Percentiles rank a stretch among this genome's conserved stretches.
These are phyloP conservation scores for Cetoscarus ocellatus DNA, from an alignment of 2,797 vertebrate species.

Conservation along the genomic window DNA sequence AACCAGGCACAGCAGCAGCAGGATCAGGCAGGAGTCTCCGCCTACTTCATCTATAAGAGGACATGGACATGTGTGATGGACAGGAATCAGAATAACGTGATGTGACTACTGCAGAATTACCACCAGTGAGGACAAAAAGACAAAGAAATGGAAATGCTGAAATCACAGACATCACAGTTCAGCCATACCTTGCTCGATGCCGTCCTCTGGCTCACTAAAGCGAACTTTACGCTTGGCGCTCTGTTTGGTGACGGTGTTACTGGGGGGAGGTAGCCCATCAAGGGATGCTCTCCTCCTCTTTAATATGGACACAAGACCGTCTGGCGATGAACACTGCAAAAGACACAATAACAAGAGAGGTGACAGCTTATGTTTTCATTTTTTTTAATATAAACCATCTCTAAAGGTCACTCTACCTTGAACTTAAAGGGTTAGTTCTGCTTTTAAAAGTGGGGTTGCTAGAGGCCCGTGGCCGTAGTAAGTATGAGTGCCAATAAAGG, in stretches of 20 bases:
- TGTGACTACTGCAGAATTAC: no score
- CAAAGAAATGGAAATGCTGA: neutral
- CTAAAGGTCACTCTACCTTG: no score
- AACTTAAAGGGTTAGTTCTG: no score
- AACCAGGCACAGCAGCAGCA: slow-evolving; percentile 91
- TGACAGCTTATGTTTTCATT: neutral
- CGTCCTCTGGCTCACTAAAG: slow-evolving; percentile 93
- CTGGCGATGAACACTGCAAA: slow-evolving; percentile 85
- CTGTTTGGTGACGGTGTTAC: slow-evolving; percentile 68
- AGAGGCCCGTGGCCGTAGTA: no score
- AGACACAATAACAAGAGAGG: slow-evolving; percentile 1
- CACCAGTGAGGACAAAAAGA: no score
- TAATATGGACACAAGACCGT: slow-evolving; percentile 95
- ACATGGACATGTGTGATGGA: neutral
- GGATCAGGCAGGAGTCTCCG: slow-evolving; percentile 92
- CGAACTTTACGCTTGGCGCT: slow-evolving; percentile 91
- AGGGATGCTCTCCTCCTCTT: slow-evolving; percentile 88
- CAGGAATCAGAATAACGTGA: neutral
- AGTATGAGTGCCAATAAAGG: no score
- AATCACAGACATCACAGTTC: neutral
- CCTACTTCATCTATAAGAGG: slow-evolving; percentile 88
- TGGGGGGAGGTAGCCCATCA: slow-evolving; percentile 81
- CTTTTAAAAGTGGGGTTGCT: no score
- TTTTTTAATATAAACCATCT: no score
- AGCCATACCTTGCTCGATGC: slow-evolving; percentile 88